Evolutionary conservation across 2,888 invertebrate species (phyloP).

Genomic region (Mamestra brassicae): DNA sequence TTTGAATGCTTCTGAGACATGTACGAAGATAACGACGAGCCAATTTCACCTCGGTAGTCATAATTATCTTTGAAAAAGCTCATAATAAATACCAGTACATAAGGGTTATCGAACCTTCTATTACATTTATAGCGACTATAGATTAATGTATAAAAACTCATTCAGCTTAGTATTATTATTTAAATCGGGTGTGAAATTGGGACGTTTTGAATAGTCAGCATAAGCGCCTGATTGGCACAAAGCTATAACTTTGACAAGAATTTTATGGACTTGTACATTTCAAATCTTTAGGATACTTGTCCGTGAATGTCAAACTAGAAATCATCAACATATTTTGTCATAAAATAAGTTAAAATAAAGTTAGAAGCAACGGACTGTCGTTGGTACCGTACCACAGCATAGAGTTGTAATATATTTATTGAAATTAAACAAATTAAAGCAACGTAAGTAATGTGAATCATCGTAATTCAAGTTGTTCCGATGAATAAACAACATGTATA

Average conservation of each 20-base stretch:
- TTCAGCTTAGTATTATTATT: background rate
- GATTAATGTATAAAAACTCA: background rate
- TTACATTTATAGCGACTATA: background rate
- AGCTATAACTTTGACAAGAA: constrained; percentile 5
- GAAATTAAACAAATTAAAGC: constrained; percentile 73
- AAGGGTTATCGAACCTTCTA: background rate
- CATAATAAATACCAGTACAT: too few species aligned
- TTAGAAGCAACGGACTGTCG: constrained; percentile 53
- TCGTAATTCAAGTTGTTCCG: constrained; percentile 84
- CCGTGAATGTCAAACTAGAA: constrained; percentile 4
- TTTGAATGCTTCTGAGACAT: background rate
- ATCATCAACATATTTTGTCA: constrained; percentile 25
- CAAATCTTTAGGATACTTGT: too few species aligned
- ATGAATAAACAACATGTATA: constrained; percentile 87
- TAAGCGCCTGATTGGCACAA: constrained; percentile 42
- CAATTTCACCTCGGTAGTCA: constrained; percentile 1
- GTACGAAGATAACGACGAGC: background rate
- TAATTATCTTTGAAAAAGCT: too few species aligned
- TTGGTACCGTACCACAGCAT: constrained; percentile 71
- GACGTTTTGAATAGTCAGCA: background rate
- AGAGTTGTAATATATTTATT: constrained; percentile 88
- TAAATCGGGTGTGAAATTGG: constrained; percentile 5
- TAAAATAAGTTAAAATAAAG: constrained; percentile 54
- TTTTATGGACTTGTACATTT: too few species aligned
- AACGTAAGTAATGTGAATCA: constrained; percentile 74